phyloP scores from a whole-genome alignment of 2,113 vertebrate species.

The Oplegnathus fasciatus region DNA sequence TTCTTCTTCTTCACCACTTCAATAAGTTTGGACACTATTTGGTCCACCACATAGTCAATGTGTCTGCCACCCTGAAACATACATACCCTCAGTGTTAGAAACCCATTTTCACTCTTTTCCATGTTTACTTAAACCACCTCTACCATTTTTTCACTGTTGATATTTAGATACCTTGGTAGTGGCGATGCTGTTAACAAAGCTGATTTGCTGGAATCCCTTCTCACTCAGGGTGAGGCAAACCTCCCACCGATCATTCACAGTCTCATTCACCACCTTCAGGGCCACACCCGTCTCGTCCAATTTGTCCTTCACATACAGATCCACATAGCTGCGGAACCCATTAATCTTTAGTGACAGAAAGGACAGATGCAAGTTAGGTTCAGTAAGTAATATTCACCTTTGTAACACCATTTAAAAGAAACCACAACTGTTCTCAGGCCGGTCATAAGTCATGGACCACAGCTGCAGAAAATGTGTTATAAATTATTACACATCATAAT shows the following conservation, averaged over 20 bases:
- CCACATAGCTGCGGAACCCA: constrained; percentile 97
- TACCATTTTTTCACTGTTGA: rapidly evolving
- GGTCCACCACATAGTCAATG: constrained; percentile 97
- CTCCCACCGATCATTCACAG: constrained; percentile 96
- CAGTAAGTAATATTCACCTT: background rate
- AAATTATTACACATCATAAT: background rate
- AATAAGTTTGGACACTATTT: constrained; percentile 97
- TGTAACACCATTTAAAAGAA: background rate
- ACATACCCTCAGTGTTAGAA: background rate
- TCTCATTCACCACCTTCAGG: constrained; percentile 96
- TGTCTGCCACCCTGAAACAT: constrained; percentile 93
- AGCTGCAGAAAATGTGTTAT: too few species aligned
- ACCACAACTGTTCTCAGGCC: background rate
- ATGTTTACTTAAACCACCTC: background rate
- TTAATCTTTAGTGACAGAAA: constrained; percentile 86
- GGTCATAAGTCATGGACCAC: background rate
- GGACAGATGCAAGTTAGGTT: constrained; percentile 11
- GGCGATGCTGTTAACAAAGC: constrained; percentile 99
- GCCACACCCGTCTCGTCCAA: constrained; percentile 97
- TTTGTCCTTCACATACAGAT: constrained; percentile 98
- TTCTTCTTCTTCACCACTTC: constrained; percentile 99
- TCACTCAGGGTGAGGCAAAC: constrained; percentile 98
- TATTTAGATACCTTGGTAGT: constrained; percentile 93
- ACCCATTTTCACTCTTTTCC: background rate
- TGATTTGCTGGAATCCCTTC: constrained; percentile 98